A percentile compares a stretch with the other conserved stretches of the same genome.
These are phyloP conservation scores for Erebia palarica DNA, from an alignment of 2,888 invertebrate species.

Conservation along the genomic window DNA sequence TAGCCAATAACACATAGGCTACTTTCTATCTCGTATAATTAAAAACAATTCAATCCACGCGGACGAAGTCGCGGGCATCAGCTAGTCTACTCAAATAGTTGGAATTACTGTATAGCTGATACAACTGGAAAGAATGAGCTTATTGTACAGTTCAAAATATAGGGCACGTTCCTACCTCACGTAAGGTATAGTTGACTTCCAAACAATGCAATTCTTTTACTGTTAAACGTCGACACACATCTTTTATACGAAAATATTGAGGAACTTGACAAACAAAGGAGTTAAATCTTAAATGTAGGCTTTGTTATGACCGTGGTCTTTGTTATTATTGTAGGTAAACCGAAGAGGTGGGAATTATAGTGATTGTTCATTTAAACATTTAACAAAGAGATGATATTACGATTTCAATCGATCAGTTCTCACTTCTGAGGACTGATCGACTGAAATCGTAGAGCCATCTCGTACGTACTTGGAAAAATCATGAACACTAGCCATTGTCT, in stretches of 20 bases:
- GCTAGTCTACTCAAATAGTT: conserved; percentile 17
- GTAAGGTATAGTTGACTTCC: conserved; percentile 19
- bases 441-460: not conserved
- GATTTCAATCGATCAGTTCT: no score
- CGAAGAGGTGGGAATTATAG: no score
- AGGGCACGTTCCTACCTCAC: conserved; percentile 23
- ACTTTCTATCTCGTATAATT: no score
- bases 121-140: conserved; percentile 27
- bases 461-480: not conserved
- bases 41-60: no score
- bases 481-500: not conserved
- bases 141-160: conserved; percentile 26
- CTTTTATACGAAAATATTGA: conserved; percentile 14
- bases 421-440: not conserved
- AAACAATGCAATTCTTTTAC: conserved; percentile 22
- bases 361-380: not conserved
- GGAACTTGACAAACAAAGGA: conserved; percentile 23
- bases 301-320: conserved; percentile 16
- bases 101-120: conserved; percentile 17
- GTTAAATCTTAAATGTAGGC: conserved; percentile 4
- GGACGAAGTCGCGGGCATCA: no score
- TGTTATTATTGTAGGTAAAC: not conserved
- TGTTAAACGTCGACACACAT: conserved; percentile 13
- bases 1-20: no score
- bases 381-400: not conserved